Conservation (phyloP, 2,113 vertebrate species). For the Hemiscyllium ocellatum region DNA sequence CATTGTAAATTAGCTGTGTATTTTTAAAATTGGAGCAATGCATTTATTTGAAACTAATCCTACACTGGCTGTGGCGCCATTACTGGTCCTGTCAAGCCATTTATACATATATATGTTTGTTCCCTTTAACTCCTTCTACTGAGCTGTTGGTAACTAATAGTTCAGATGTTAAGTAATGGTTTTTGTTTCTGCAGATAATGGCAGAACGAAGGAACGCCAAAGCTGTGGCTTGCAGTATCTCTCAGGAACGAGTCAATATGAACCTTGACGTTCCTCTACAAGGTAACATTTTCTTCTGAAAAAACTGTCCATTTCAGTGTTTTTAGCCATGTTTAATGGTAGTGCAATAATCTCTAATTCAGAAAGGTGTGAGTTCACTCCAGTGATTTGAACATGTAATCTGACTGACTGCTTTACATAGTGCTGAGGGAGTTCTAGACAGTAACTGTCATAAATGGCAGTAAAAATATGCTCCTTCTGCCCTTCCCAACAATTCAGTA, state of each 20-base stretch:
- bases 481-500: background rate
- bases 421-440: background rate
- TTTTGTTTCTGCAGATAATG: conserved; percentile 74
- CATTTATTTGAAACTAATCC: background rate
- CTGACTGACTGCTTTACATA: background rate
- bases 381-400: background rate
- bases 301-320: background rate
- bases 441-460: background rate
- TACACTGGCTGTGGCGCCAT: background rate
- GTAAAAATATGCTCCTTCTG: background rate
- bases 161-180: background rate
- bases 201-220: conserved; percentile 92
- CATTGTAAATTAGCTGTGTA: background rate
- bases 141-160: background rate
- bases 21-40: background rate
- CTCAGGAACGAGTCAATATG: conserved; percentile 62
- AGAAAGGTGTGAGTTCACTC: background rate
- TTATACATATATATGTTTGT: background rate
- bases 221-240: conserved; percentile 77
- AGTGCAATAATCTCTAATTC: background rate
- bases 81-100: background rate
- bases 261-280: conserved; percentile 86
- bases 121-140: background rate
- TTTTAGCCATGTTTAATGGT: background rate
- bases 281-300: conserved; percentile 60